Evolutionary conservation across 2,888 invertebrate species (phyloP), one percentile per base, ranked within the genome.

Genomic region (Himalopsyche anomala): DNA sequence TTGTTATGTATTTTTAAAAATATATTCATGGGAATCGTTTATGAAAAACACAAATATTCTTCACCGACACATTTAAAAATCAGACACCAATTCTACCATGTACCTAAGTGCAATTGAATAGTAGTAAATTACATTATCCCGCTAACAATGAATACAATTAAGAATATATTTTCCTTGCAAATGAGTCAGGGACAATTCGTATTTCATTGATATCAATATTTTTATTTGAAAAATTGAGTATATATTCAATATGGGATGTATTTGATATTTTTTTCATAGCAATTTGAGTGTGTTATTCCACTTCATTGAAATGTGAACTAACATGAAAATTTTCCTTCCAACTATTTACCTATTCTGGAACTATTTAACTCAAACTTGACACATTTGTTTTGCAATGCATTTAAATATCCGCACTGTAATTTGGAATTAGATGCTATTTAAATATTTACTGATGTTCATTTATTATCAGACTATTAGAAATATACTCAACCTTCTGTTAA

Each of bases 211-310:
- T 28, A 28, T 28, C 28, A 28, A 28, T 28, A 28, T 28, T 28
- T 28, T 51, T 51, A 51, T 51, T 51, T 11, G 6, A 45, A 45
- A 45, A 45, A 45, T 11, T 45, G 6, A 45, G 45, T 45, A 45
- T 9, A 45, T 45, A 45, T 51, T 6, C 15, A 51, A 15, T 4
- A 8, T 51, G 4, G 4, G 15, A 51, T 15, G 15, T 15, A 51
- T 51, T 51, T 51, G 11, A 51, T 15, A 2, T 15, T 19, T 28
- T 56, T 62, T 19, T 19, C 62, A 62, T 28, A 62, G 28, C 62
- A 62, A 62, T 28, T 62, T 62, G 62, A 62, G 62, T 62, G 62
- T 28, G 28, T 62, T 62, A 62, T 62, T 62, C 62, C 62, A 62
- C 28, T 62, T 62, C 62, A 62, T 19, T 62, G 28, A 19, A 62